These are phyloP conservation scores for Eclectus roratus DNA, from an alignment of 2,113 vertebrate species.

Conservation along the genomic window DNA sequence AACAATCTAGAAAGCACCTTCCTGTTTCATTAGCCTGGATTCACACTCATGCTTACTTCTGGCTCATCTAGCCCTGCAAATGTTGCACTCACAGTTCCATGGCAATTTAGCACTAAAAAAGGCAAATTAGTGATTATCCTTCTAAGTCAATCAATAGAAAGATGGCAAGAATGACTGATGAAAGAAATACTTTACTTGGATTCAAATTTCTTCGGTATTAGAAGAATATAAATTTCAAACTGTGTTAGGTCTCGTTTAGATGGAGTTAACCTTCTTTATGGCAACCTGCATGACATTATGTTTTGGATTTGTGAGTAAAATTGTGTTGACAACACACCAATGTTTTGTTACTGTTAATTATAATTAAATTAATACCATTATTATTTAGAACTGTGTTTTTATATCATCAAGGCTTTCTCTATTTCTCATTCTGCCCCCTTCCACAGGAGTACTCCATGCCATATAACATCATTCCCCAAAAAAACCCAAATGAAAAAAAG, in stretches of 20 bases:
- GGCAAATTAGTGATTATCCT: neutral
- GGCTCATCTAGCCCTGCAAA: neutral
- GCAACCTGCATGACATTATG: rapidly evolving
- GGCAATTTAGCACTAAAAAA: neutral
- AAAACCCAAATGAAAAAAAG: rapidly evolving
- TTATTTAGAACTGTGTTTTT: neutral
- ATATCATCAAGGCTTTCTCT: neutral
- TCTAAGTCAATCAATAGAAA: neutral
- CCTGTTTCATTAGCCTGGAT: neutral
- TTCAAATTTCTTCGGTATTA: neutral
- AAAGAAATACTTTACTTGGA: neutral
- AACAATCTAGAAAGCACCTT: neutral
- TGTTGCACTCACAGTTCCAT: neutral
- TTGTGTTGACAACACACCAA: neutral
- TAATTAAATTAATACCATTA: neutral
- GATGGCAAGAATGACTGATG: neutral
- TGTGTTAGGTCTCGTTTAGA: neutral
- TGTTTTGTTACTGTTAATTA: neutral
- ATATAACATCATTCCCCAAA: neutral
- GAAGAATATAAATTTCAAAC: neutral
- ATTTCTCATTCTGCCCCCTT: neutral
- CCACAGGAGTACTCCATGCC: neutral
- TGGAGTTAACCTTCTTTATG: neutral
- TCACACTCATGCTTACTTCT: neutral
- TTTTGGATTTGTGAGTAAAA: neutral